These are phyloP conservation scores for Myotis vivesi DNA, from an alignment of 2,797 vertebrate genomes.

Conservation along the genomic window DNA sequence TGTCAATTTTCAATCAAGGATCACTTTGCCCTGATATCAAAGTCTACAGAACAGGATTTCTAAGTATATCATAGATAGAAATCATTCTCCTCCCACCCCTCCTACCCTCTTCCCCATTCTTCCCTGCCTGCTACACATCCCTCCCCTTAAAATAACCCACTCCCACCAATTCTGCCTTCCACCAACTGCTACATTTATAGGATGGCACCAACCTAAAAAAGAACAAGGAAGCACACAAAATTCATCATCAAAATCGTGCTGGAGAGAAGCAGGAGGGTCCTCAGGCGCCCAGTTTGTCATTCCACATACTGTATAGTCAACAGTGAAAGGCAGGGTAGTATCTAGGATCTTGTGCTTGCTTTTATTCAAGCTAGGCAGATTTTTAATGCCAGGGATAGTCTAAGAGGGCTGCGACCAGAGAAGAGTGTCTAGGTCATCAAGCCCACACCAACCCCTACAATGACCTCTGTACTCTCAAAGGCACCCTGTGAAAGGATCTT, in stretches of 20 bases:
- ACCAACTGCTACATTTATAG: background rate
- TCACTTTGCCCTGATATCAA: conserved; percentile 26
- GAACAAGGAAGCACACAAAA: background rate
- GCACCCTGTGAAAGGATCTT: background rate
- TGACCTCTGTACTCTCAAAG: background rate
- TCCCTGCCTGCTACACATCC: background rate
- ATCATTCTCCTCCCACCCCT: background rate
- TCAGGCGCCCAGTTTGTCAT: background rate
- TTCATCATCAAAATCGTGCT: background rate
- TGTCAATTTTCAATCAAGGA: conserved; percentile 33
- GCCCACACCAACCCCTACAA: accelerated
- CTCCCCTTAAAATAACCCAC: conserved; percentile 32
- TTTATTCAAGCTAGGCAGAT: background rate
- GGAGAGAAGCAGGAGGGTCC: background rate
- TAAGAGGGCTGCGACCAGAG: background rate
- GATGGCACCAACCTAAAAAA: background rate
- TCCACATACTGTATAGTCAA: accelerated
- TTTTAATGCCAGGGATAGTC: background rate
- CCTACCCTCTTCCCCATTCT: background rate
- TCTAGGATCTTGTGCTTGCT: background rate
- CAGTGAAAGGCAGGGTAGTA: too few relatives aligned
- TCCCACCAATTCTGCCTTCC: conserved; percentile 25
- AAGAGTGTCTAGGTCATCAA: background rate
- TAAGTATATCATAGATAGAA: background rate
- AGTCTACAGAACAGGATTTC: background rate